A percentile compares a stretch with the other conserved stretches of the same genome.
Conservation (phyloP, 2,113 vertebrate species). For the Ptilonorhynchus violaceus region DNA sequence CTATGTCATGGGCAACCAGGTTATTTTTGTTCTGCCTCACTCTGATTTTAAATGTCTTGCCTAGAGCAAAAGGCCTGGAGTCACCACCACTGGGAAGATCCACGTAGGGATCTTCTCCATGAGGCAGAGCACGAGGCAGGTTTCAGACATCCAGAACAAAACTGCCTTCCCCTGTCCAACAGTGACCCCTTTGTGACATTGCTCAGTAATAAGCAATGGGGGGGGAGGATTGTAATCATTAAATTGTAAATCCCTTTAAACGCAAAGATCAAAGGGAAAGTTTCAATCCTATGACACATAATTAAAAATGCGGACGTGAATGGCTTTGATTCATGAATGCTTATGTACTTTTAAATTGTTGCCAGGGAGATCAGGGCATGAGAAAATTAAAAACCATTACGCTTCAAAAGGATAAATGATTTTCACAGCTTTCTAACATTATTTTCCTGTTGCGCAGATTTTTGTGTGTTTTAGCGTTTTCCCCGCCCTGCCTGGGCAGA, state of each 20-base stretch:
- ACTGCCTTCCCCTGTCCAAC: not conserved
- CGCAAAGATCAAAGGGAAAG: slow-evolving; percentile 73
- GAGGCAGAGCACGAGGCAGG: not conserved
- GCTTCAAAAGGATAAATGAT: slow-evolving; percentile 72
- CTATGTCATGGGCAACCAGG: not conserved
- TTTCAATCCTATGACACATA: slow-evolving; percentile 72
- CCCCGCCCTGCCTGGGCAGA: not conserved
- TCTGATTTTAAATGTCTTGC: not conserved
- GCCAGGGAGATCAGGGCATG: slow-evolving; percentile 74
- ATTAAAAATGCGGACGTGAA: slow-evolving; percentile 73
- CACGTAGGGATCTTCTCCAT: not conserved
- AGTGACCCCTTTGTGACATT: slow-evolving; percentile 8
- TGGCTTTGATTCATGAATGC: slow-evolving; percentile 72
- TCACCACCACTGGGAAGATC: not conserved
- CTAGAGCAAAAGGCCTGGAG: not conserved
- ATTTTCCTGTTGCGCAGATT: slow-evolving; percentile 68
- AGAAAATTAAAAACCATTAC: slow-evolving; percentile 75
- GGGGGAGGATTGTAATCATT: slow-evolving; percentile 52
- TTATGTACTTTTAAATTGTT: slow-evolving; percentile 74
- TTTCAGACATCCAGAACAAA: not conserved
- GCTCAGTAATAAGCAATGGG: slow-evolving; percentile 31
- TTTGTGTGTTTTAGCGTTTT: slow-evolving; percentile 56
- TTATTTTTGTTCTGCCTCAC: not conserved
- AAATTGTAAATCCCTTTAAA: slow-evolving; percentile 74
- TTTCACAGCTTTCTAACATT: slow-evolving; percentile 72